Evolutionary conservation across 2,797 vertebrate species (phyloP), one percentile per base, ranked within the genome.

Genomic region (Miichthys miiuy): DNA sequence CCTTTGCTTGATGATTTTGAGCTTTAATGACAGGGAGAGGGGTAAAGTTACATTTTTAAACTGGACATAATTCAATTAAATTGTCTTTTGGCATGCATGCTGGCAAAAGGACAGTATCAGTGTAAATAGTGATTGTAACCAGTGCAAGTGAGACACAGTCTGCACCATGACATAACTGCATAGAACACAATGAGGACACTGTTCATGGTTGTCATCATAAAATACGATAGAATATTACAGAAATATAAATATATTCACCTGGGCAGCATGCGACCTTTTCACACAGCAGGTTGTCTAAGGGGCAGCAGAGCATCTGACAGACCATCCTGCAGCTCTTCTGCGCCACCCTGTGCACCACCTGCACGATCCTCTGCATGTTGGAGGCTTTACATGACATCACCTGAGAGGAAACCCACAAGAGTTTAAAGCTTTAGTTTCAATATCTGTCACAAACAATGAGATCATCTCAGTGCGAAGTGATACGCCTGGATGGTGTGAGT

Each of bases 231-330:
- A 34, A 20, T 18, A 2, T 11, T 7, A 34, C 1, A 57, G 25
- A 11, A 6, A 18, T 6, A 2, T n/a, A n/a, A n/a, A n/a, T n/a
- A 1, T 5, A 16, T 1, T 56, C 83, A 95, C 92, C 94, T 85
- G 65, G 27, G 55, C 48, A 79, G 21, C 75, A 83, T 0, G 44
- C 42, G 57, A 75, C 20, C 13, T 51, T 83, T 21, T 92, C 69
- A 34, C 61, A 90, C 41, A 82, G 34, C 5, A 20, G 5, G 0
- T 65, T n/a, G 38, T 84, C 83, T 5, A 91, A 20, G 1, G 90
- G 89, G 13, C 88, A 70, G 75, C 89, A 94, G 69, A 95, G 90
- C 1, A 89, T 51, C 78, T 84, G 80, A 6, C 83, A 91, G 47
- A 88, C 85, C 3, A 42, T 85, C 2, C 73, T 58, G 63, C 20